phyloP scores from a whole-genome alignment of 2,888 invertebrate genomes.

The Andrena chrysosceles region DNA sequence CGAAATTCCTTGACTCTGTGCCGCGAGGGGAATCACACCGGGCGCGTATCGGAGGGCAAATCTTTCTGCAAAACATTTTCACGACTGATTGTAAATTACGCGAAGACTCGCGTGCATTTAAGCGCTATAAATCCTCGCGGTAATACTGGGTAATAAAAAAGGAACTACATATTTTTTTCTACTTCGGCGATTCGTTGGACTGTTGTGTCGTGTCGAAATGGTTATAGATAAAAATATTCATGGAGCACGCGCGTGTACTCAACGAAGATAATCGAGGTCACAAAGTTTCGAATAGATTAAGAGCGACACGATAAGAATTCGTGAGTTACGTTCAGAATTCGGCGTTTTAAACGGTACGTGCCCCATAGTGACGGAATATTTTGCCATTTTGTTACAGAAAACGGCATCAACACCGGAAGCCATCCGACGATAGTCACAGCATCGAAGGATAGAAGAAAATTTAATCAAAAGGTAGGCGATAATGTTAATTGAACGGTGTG shows the following conservation, averaged over 20 bases:
- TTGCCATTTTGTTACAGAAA: constrained; percentile 77
- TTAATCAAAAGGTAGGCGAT: constrained; percentile 85
- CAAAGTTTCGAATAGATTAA: constrained; percentile 71
- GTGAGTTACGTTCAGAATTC: constrained; percentile 12
- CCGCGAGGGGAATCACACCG: too few relatives aligned
- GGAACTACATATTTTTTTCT: neutral
- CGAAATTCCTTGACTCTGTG: neutral
- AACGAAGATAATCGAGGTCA: constrained; percentile 75
- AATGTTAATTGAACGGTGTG: neutral
- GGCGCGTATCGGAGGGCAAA: too few relatives aligned
- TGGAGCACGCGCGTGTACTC: constrained; percentile 48
- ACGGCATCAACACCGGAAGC: constrained; percentile 75
- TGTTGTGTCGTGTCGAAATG: neutral
- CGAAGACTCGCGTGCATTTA: too few relatives aligned
- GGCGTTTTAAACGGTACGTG: neutral
- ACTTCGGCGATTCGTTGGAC: neutral
- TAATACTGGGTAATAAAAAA: neutral
- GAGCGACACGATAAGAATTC: constrained; percentile 63
- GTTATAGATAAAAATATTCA: constrained; percentile 66
- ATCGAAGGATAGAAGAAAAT: constrained; percentile 86
- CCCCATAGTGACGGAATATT: neutral
- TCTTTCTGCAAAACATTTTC: too few relatives aligned
- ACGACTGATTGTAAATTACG: too few relatives aligned
- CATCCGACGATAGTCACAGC: constrained; percentile 85
- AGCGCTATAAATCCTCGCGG: neutral